Base-by-base conservation (phyloP, 2,888 invertebrate species). In the Ptychoptera contaminata region DNA sequence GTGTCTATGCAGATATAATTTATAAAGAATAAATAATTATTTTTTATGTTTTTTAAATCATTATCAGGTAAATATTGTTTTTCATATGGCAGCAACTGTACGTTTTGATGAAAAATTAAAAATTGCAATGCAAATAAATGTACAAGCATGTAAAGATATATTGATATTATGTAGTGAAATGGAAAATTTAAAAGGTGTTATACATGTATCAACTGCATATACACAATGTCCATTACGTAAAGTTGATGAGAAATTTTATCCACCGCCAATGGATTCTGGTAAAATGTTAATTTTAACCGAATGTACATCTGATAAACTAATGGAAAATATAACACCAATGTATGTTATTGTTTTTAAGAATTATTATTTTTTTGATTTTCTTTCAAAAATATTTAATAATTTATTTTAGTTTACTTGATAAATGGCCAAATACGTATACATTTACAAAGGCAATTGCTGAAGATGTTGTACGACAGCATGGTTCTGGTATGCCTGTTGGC, bases 361-460 rank as follows among this genome's bases (percentile, higher is more conserved):
- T 5, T 15, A 32, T 7, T 37, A 8, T 38, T 16, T 30, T 15
- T 39, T 16, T 42, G 30, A 11, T n/a, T 32, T 44, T n/a, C 12
- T 35, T 40, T 45, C 32, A 30, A 30, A 30, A 8, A 30, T 42
- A 16, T 38, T 37, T 29, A 37, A 15, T 35, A 14, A 29, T 23
- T 32, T 23, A 14, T 36, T 23, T 40, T 30, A 81, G 81, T 31
- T 57, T 82, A n/a, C 56, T 83, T 35, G 77, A 75, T 12, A 68
- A 72, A 34, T 81, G 82, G 59, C 93, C 92, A 0, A 93, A 94
- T 58, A 91, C 91, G 0, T 94, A 93, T 59, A 82, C 90, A 2
- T 85, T 79, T 58, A 92, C 93, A 0, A 94, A 94, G 67, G 87
- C 88, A 1, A 67, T 92, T 1, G 88, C 88, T 0, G 93, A 93